phyloP scores from a whole-genome alignment of 2,113 vertebrate genomes.

The mouse (Mus musculus) region GRCm39 chr7:71812001-71812500 shows the following conservation, averaged over 20 bases:
- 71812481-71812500: neutral
- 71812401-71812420: neutral
- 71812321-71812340: conserved; percentile 43
- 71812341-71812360: neutral
- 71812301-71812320: conserved; percentile 52
- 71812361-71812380: too few species aligned
- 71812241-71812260: conserved; percentile 40
- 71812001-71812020: conserved; percentile 49
- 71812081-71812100: neutral
- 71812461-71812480: neutral
- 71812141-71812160: conserved; percentile 52
- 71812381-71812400: neutral
- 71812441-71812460: neutral
- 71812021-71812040: neutral
- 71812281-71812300: conserved; percentile 28
- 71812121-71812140: conserved; percentile 53
- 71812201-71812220: conserved; percentile 79
- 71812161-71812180: conserved; percentile 71
- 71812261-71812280: conserved; percentile 58
- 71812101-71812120: conserved; percentile 22
- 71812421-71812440: conserved; percentile 18
- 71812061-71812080: neutral
- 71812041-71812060: neutral
- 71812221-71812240: conserved; percentile 77
- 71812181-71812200: conserved; percentile 70